Conservation (phyloP, 1,140 invertebrate species). For the Papilio helenus region DNA sequence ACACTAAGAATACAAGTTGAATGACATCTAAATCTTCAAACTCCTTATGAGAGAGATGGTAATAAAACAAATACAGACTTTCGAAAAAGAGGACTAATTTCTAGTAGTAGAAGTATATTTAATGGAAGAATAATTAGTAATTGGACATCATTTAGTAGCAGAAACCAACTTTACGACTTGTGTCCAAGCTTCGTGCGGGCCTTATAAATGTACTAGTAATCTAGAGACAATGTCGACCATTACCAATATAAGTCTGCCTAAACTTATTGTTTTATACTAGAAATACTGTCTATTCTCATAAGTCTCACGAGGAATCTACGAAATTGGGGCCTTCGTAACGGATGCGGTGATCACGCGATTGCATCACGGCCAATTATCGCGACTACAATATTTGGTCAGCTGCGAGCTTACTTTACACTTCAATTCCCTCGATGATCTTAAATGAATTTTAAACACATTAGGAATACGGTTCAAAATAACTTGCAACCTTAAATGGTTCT, state of each 20-base stretch:
- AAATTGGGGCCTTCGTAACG: slow-evolving; percentile 48
- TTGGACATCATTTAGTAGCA: background rate
- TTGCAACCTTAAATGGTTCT: background rate
- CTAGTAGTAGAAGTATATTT: no score
- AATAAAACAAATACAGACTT: no score
- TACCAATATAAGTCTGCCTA: no score
- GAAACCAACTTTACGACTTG: no score
- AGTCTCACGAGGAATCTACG: slow-evolving; percentile 27
- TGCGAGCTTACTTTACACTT: slow-evolving; percentile 60
- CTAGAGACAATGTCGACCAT: no score
- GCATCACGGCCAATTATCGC: slow-evolving; percentile 80
- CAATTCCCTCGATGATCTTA: background rate
- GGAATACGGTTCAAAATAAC: slow-evolving; percentile 35
- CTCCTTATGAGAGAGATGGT: no score
- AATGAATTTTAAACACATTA: slow-evolving; percentile 14
- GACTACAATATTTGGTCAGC: slow-evolving; percentile 81
- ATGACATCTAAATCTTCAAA: no score
- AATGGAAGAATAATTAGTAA: background rate
- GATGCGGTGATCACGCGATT: slow-evolving; percentile 74
- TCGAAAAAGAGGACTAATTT: no score
- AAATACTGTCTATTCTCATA: slow-evolving; percentile 21
- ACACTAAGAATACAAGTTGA: no score
- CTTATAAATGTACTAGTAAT: no score
- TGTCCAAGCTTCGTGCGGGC: no score
- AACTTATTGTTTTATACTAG: no score